phyloP scores from a whole-genome alignment of 2,797 vertebrate genomes.

The Acanthurus lineatus region DNA sequence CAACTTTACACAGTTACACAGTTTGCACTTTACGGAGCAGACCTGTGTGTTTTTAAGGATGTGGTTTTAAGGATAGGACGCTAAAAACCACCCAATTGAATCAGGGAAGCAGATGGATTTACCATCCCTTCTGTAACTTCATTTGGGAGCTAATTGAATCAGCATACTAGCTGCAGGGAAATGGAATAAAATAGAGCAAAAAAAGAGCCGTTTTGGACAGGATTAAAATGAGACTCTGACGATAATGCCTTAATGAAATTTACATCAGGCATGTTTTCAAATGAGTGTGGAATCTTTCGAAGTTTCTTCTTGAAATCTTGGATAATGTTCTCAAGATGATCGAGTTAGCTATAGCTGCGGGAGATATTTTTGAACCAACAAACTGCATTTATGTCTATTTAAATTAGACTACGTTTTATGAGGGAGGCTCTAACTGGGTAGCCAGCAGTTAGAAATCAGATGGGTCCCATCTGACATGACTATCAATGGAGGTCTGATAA shows the following conservation, averaged over 20 bases:
- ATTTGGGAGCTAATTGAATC: constrained; percentile 82
- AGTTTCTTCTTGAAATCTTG: constrained; percentile 53
- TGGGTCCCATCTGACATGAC: constrained; percentile 16
- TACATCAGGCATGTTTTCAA: constrained; percentile 60
- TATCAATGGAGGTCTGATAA: constrained; percentile 34
- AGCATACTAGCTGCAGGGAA: constrained; percentile 75
- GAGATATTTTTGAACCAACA: constrained; percentile 26
- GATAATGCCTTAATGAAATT: constrained; percentile 71
- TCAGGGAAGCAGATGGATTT: constrained; percentile 75
- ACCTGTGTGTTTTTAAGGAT: constrained; percentile 17
- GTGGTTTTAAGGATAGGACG: constrained; percentile 42
- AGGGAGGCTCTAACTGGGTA: constrained; percentile 11
- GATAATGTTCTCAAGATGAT: constrained; percentile 51
- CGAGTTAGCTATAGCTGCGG: constrained; percentile 28
- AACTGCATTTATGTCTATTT: constrained; percentile 18
- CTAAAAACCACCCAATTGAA: constrained; percentile 72
- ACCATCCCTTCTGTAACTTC: constrained; percentile 73
- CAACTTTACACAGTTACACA: constrained; percentile 63
- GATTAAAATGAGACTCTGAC: constrained; percentile 67
- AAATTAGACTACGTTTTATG: constrained; percentile 16
- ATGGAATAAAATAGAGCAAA: constrained; percentile 71
- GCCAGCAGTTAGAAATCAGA: constrained; percentile 24
- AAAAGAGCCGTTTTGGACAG: constrained; percentile 59
- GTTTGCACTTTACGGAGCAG: too few relatives aligned
- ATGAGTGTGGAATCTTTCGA: constrained; percentile 52